Evolutionary conservation across 2,888 invertebrate species (phyloP).

Genomic region (Glyphotaelius pellucidus): DNA sequence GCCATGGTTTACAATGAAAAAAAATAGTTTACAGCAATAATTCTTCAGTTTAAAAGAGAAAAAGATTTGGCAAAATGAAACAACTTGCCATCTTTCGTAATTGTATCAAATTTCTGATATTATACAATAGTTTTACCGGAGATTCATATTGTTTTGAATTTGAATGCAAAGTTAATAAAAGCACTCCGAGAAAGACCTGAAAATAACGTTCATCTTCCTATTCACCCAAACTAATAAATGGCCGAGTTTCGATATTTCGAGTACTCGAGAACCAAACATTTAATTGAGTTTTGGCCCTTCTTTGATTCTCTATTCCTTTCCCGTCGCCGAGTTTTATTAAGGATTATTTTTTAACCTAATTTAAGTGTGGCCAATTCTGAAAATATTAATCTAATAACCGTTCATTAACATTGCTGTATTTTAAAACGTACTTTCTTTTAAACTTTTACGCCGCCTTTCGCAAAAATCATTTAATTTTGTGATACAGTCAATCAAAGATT

Average conservation of each 20-base stretch:
- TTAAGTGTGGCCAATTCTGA: background rate
- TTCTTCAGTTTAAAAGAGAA: no score
- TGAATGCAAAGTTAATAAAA: conserved; percentile 31
- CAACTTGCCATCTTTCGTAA: background rate
- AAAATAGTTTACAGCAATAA: no score
- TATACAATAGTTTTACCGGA: background rate
- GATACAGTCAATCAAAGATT: background rate
- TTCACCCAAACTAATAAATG: background rate
- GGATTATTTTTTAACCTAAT: background rate
- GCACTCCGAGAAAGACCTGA: conserved; percentile 7
- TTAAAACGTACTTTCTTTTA: no score
- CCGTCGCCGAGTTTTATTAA: background rate
- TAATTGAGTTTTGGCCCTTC: conserved; percentile 14
- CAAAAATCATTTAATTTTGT: background rate
- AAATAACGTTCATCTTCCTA: conserved; percentile 13
- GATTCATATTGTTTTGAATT: background rate
- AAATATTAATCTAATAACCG: background rate
- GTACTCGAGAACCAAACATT: background rate
- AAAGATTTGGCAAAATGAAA: background rate
- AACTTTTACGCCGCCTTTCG: background rate
- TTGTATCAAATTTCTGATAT: background rate
- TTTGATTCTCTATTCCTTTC: conserved; percentile 2
- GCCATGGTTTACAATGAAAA: no score
- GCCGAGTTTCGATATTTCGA: background rate
- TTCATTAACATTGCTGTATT: background rate